These are phyloP conservation scores for Selenia dentaria DNA, from an alignment of 2,888 invertebrate species.

Conservation along the genomic window DNA sequence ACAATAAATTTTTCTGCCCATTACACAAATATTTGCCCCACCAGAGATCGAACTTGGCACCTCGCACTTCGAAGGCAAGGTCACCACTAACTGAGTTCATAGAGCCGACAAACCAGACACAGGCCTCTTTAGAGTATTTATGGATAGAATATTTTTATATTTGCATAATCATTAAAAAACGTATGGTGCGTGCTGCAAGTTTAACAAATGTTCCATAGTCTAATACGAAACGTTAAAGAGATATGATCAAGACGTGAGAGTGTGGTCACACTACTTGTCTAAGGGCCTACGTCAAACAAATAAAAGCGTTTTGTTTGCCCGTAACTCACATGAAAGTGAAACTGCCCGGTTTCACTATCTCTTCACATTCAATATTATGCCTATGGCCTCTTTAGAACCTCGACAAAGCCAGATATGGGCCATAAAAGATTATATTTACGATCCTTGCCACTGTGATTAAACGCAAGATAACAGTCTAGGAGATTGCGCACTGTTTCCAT, in stretches of 20 bases:
- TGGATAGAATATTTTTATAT: no score
- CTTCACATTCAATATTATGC: slow-evolving; percentile 15
- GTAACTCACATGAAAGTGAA: slow-evolving; percentile 70
- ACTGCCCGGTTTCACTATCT: slow-evolving; percentile 54
- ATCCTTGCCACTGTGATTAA: slow-evolving; percentile 29
- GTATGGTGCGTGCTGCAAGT: no score
- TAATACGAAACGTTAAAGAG: no score
- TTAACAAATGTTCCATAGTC: no score
- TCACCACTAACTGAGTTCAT: no score
- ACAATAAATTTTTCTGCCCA: no score
- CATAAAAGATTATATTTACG: slow-evolving; percentile 33
- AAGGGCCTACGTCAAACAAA: slow-evolving; percentile 49
- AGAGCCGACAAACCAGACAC: no score
- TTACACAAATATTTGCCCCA: no score
- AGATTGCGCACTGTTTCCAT: slow-evolving; percentile 21
- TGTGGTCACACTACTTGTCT: slow-evolving; percentile 39
- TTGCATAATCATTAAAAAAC: no score
- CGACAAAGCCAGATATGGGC: slow-evolving; percentile 22
- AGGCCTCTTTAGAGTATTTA: no score
- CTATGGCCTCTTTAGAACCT: slow-evolving; percentile 3
- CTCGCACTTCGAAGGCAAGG: no score
- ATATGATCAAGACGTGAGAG: background rate
- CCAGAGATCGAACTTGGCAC: no score
- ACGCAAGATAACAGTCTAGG: slow-evolving; percentile 21
- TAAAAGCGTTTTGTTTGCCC: slow-evolving; percentile 44